Percentiles rank a stretch among this genome's conserved stretches.
phyloP scores from a whole-genome alignment of 2,797 vertebrate genomes.

The Euphonia xanthogaster region DNA sequence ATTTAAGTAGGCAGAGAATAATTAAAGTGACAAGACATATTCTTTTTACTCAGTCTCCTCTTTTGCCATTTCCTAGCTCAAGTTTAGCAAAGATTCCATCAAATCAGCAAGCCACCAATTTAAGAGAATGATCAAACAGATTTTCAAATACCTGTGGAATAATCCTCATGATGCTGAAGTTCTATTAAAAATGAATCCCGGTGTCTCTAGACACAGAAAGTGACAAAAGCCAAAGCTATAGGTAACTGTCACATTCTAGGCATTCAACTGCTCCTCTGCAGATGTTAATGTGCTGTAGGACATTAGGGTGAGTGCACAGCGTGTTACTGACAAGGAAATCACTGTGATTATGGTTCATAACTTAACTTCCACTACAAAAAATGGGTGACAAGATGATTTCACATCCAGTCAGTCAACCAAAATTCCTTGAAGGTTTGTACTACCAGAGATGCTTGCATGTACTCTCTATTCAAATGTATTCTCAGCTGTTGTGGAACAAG shows the following conservation, averaged over 20 bases:
- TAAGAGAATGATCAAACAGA: not conserved
- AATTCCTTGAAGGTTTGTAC: not conserved
- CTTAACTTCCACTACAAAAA: not conserved
- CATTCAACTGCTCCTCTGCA: not conserved
- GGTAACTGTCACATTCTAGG: not conserved
- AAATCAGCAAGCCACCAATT: not conserved
- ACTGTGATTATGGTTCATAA: not conserved
- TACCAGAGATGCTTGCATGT: not conserved
- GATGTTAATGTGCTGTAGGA: not conserved
- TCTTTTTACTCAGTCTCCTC: not conserved
- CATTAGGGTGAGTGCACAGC: not conserved
- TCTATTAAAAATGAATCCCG: not conserved
- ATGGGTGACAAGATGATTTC: not conserved
- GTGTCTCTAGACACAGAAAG: not conserved
- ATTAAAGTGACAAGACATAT: not conserved
- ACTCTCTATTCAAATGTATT: not conserved
- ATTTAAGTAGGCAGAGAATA: conserved; percentile 10
- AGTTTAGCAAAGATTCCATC: not conserved
- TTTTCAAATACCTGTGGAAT: not conserved
- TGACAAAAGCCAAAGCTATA: not conserved
- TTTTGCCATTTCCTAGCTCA: not conserved
- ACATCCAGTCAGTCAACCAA: not conserved
- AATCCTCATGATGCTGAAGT: not conserved
- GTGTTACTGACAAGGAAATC: not conserved
- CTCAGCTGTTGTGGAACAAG: not conserved